Conservation (phyloP, 2,888 invertebrate species). For the Xanthorhoe designata region DNA sequence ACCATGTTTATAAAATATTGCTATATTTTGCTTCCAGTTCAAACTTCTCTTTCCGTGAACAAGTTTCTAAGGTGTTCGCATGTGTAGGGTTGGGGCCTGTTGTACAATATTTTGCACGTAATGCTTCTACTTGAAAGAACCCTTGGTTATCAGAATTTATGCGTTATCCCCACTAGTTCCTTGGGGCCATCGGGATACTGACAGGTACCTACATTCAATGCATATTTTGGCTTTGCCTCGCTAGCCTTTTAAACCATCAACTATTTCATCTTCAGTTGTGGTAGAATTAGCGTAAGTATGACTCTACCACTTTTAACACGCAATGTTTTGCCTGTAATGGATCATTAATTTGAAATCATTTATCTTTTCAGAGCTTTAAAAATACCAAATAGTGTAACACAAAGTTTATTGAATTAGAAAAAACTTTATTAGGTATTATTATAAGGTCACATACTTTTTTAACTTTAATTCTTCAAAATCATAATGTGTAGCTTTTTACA, state of each 20-base stretch:
- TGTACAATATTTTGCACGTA: background rate
- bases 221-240: conserved; percentile 24
- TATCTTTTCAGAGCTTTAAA: conserved; percentile 8
- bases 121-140: background rate
- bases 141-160: conserved; percentile 1
- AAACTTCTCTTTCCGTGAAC: background rate
- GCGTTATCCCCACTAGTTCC: conserved; percentile 21
- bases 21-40: background rate
- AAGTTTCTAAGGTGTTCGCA: background rate
- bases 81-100: background rate
- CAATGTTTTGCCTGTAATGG: conserved; percentile 3
- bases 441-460: background rate
- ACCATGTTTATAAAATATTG: background rate
- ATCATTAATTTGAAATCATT: conserved; percentile 10
- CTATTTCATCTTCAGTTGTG: conserved; percentile 10
- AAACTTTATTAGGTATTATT: background rate
- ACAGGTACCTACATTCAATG: conserved; percentile 4
- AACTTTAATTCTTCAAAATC: conserved; percentile 10
- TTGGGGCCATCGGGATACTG: conserved; percentile 20
- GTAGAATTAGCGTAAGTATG: background rate
- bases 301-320: conserved; percentile 18
- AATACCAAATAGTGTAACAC: conserved; percentile 1
- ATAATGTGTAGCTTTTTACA: background rate
- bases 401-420: conserved; percentile 4
- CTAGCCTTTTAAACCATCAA: conserved; percentile 26